These are phyloP conservation scores for Lordiphosa stackelbergi DNA, from an alignment of 1,140 invertebrate species.

Conservation along the genomic window DNA sequence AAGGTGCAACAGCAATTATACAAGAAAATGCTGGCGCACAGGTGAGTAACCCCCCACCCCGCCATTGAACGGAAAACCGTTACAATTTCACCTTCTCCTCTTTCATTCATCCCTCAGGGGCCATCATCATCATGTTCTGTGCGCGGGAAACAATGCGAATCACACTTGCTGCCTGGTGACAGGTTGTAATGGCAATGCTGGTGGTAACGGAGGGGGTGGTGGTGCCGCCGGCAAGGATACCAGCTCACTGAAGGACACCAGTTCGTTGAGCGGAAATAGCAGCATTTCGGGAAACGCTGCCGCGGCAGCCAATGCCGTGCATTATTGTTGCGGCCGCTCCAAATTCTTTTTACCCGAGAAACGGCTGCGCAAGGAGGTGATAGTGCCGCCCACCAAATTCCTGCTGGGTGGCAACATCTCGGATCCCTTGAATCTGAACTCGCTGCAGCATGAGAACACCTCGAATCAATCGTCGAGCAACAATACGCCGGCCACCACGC, in stretches of 20 bases:
- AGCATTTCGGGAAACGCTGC: conserved; percentile 47
- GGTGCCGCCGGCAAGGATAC: conserved; percentile 38
- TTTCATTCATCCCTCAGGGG: conserved; percentile 22
- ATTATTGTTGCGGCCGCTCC: conserved; percentile 74
- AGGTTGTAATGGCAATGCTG: conserved; percentile 55
- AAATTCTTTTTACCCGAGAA: conserved; percentile 83
- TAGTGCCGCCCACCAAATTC: conserved; percentile 93
- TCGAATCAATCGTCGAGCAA: conserved; percentile 89
- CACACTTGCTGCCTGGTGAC: conserved; percentile 67
- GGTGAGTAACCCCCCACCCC: conserved; percentile 23
- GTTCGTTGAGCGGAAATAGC: conserved; percentile 57
- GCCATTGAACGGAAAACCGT: too few species aligned
- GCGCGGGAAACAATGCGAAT: conserved; percentile 65
- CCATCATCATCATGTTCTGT: conserved; percentile 70
- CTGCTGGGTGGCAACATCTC: conserved; percentile 95
- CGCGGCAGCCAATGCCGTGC: conserved; percentile 48
- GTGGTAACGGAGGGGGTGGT: conserved; percentile 18
- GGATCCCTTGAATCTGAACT: conserved; percentile 96
- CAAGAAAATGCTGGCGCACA: conserved; percentile 66
- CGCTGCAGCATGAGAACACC: conserved; percentile 92
- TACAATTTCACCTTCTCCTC: not conserved
- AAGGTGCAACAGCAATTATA: conserved; percentile 57
- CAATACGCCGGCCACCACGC: conserved; percentile 91
- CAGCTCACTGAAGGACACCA: conserved; percentile 52
- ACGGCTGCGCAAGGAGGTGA: conserved; percentile 84